Evolutionary conservation across 2,113 vertebrate species (phyloP).

Genomic region (Rhinoptilus africanus): DNA sequence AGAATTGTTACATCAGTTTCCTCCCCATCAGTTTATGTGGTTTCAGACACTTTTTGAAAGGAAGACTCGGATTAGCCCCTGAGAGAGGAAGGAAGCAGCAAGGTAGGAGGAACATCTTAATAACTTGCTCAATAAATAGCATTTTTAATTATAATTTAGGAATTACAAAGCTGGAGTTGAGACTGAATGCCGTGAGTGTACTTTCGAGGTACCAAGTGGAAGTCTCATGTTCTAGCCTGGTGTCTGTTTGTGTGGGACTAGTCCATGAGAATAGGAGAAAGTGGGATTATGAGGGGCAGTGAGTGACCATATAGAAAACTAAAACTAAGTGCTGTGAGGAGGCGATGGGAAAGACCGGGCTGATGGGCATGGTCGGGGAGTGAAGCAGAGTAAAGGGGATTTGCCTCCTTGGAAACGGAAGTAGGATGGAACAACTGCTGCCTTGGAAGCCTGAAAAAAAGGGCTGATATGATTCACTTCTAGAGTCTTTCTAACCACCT

Average conservation of each 20-base stretch:
- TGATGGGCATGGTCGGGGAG: not conserved
- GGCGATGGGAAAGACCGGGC: not conserved
- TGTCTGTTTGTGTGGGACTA: not conserved
- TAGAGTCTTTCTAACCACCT: not conserved
- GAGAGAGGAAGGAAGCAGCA: not conserved
- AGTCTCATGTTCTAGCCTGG: not conserved
- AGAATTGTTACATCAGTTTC: not conserved
- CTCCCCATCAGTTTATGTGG: not conserved
- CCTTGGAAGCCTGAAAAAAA: not conserved
- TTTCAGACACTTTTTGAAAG: slow-evolving; percentile 18
- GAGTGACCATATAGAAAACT: not conserved
- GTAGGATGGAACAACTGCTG: not conserved
- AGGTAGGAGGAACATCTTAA: not conserved
- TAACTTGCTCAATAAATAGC: not conserved
- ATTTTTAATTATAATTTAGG: not conserved
- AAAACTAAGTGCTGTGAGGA: not conserved
- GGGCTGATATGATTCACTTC: not conserved
- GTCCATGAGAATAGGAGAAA: not conserved
- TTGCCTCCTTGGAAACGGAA: not conserved
- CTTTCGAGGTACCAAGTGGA: not conserved
- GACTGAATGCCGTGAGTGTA: not conserved
- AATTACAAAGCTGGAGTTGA: not conserved
- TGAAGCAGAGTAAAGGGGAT: not conserved
- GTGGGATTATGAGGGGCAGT: not conserved
- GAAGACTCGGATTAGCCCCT: not conserved